Conservation (phyloP, 2,888 invertebrate genomes). For the Idaea biselata region DNA sequence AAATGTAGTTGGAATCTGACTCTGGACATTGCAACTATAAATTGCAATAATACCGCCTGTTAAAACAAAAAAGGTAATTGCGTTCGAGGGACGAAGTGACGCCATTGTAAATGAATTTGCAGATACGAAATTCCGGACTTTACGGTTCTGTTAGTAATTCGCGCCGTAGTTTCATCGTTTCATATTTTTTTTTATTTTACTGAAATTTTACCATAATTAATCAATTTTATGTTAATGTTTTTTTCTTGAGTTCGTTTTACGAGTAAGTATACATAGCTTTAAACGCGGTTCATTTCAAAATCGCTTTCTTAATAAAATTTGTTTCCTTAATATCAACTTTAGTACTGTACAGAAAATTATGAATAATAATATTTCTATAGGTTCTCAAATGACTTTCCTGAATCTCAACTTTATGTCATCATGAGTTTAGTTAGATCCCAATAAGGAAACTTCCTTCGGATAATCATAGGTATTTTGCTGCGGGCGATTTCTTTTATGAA, state of each 20-base stretch:
- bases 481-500: constrained; percentile 66
- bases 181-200: constrained; percentile 21
- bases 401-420: constrained; percentile 54
- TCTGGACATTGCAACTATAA: constrained; percentile 59
- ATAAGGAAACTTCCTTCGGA: constrained; percentile 49
- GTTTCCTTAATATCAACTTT: constrained; percentile 38
- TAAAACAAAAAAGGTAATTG: constrained; percentile 51
- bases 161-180: constrained; percentile 20
- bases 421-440: constrained; percentile 54
- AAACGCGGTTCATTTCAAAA: constrained; percentile 53
- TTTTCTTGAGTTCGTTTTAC: constrained; percentile 50
- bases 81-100: constrained; percentile 43
- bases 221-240: constrained; percentile 52
- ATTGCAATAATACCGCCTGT: constrained; percentile 58
- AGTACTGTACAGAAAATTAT: constrained; percentile 22
- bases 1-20: constrained; percentile 63
- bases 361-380: constrained; percentile 19
- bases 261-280: constrained; percentile 59
- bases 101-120: constrained; percentile 38
- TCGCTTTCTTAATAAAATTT: constrained; percentile 45
- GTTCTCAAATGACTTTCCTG: constrained; percentile 37
- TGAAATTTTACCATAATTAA: constrained; percentile 38
- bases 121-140: constrained; percentile 25
- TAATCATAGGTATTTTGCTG: constrained; percentile 69
- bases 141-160: constrained; percentile 20